phyloP scores from a whole-genome alignment of 2,113 vertebrate genomes.

The Trochalopteron elliotii region DNA sequence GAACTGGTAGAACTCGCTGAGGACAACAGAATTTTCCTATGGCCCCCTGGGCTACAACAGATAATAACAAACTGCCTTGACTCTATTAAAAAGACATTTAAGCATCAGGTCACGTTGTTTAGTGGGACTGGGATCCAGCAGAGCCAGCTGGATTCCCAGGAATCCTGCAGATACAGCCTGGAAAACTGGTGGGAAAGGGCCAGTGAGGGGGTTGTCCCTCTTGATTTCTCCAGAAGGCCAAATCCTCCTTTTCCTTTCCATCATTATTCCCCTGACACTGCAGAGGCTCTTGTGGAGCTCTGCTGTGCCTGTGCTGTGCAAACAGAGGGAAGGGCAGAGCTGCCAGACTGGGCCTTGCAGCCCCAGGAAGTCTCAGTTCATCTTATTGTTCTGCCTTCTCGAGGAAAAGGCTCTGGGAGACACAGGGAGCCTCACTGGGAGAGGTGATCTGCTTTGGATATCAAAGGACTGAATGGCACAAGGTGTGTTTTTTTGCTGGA shows the following conservation, averaged over 20 bases:
- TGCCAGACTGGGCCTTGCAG: background rate
- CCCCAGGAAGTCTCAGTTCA: background rate
- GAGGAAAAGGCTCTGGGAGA: background rate
- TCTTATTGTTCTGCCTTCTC: background rate
- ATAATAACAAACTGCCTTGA: conserved; percentile 36
- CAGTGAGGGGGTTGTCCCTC: background rate
- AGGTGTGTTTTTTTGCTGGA: background rate
- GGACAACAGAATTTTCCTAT: conserved; percentile 65
- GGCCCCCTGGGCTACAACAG: conserved; percentile 53
- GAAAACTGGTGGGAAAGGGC: conserved; percentile 5
- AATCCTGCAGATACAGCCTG: background rate
- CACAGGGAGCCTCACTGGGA: background rate
- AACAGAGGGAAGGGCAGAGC: background rate
- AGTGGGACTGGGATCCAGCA: background rate
- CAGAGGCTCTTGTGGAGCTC: background rate
- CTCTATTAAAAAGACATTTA: background rate
- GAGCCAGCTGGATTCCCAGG: background rate
- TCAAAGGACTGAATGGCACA: background rate
- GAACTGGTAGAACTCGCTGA: conserved; percentile 74
- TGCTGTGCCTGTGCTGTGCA: background rate
- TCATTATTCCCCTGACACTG: background rate
- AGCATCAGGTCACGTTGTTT: background rate
- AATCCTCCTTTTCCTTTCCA: background rate
- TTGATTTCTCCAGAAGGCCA: background rate
- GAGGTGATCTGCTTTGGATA: background rate